Percentiles rank a stretch among this genome's conserved stretches.
Conservation (phyloP, 2,797 vertebrate genomes). For the Rhynchotus rufescens region DNA sequence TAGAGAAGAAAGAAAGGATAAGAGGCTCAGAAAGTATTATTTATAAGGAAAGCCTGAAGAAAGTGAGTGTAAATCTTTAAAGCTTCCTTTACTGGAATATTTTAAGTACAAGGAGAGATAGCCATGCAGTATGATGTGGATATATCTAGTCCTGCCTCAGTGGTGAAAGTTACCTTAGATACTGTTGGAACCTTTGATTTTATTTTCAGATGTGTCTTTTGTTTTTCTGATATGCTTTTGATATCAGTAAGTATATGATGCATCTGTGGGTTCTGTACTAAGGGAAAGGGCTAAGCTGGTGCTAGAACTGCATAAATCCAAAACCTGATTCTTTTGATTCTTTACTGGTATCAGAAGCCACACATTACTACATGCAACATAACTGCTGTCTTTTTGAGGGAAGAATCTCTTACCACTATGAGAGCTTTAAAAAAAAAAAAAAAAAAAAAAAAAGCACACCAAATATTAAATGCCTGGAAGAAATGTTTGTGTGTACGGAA, state of each 20-base stretch:
- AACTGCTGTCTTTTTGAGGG: neutral
- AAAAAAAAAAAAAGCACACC: neutral
- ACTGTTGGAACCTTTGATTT: neutral
- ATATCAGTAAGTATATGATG: neutral
- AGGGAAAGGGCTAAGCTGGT: neutral
- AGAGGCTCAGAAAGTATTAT: neutral
- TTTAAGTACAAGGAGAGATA: neutral
- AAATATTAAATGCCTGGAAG: neutral
- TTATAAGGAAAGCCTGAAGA: neutral
- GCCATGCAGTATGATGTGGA: neutral
- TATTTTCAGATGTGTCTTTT: neutral
- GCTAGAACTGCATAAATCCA: neutral
- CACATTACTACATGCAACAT: neutral
- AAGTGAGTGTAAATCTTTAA: neutral
- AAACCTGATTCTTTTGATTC: neutral
- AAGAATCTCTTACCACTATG: neutral
- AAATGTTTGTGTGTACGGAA: neutral
- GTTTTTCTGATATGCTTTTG: neutral
- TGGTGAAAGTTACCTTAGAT: neutral
- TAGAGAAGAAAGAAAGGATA: neutral
- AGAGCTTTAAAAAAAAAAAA: neutral
- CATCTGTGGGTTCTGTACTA: neutral
- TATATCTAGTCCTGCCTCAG: neutral
- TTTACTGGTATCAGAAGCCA: neutral
- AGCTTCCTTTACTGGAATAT: neutral